These are phyloP conservation scores for Labrus mixtus DNA, from an alignment of 2,113 vertebrate species.

Conservation along the genomic window DNA sequence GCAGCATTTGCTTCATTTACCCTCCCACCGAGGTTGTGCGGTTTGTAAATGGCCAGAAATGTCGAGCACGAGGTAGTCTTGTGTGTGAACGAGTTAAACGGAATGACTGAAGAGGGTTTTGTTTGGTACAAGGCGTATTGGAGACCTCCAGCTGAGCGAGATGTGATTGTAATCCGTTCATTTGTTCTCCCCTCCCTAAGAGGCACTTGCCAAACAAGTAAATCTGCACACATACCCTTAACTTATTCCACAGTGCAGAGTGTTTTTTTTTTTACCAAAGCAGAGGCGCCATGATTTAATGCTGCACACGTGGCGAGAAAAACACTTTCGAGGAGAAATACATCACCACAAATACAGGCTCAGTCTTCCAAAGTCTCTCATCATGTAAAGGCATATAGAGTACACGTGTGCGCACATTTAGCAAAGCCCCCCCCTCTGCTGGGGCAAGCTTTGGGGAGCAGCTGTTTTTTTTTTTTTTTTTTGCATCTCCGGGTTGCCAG, in stretches of 20 bases:
- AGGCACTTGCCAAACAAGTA: constrained; percentile 54
- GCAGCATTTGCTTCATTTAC: constrained; percentile 49
- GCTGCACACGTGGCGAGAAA: not conserved
- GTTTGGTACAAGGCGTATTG: constrained; percentile 45
- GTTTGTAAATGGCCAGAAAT: constrained; percentile 59
- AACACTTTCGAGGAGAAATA: not conserved
- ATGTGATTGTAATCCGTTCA: constrained; percentile 64
- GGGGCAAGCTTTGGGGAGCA: constrained; percentile 67
- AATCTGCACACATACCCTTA: constrained; percentile 44
- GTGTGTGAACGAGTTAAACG: constrained; percentile 33
- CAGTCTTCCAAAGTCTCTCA: not conserved
- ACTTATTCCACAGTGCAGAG: constrained; percentile 12
- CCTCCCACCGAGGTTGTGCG: constrained; percentile 39
- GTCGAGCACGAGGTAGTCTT: constrained; percentile 39
- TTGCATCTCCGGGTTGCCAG: constrained; percentile 73
- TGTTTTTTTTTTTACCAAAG: not conserved
- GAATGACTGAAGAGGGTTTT: constrained; percentile 55
- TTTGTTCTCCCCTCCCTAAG: constrained; percentile 53
- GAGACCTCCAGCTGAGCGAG: constrained; percentile 65
- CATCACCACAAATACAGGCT: not conserved
- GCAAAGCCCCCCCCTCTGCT: constrained; percentile 41
- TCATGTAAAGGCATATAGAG: not conserved
- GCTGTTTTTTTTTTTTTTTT: constrained; percentile 59
- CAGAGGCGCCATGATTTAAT: constrained; percentile 9
- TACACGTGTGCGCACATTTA: constrained; percentile 6